phyloP scores from a whole-genome alignment of 2,797 vertebrate genomes.

The Dicrostonyx torquatus region DNA sequence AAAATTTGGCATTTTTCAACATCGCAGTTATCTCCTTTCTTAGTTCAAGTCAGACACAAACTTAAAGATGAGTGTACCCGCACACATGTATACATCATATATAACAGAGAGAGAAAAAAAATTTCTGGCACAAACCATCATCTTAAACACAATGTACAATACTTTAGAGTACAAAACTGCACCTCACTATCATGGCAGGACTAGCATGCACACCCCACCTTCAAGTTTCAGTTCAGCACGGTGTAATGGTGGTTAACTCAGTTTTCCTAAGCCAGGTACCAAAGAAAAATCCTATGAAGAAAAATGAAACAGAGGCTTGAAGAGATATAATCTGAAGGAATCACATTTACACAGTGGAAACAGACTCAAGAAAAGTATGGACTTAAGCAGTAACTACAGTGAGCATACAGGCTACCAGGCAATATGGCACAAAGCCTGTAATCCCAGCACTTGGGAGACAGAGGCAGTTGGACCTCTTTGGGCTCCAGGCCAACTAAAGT shows the following conservation, averaged over 20 bases:
- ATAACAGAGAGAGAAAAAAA: too few relatives aligned
- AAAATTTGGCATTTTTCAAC: not conserved
- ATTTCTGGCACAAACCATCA: not conserved
- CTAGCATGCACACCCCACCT: not conserved
- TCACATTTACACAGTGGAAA: conserved; percentile 49
- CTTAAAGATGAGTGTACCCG: not conserved
- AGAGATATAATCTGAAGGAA: conserved; percentile 63
- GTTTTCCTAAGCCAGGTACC: not conserved
- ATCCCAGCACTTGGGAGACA: not conserved
- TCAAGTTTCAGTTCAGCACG: not conserved
- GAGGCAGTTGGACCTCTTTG: not conserved
- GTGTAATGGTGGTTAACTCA: not conserved
- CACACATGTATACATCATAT: not conserved
- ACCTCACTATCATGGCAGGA: not conserved
- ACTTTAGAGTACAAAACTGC: not conserved
- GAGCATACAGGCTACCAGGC: not conserved
- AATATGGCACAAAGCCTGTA: not conserved
- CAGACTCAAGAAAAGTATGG: conserved; percentile 38
- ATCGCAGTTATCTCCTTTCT: not conserved
- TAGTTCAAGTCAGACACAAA: not conserved
- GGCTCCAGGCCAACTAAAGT: not conserved
- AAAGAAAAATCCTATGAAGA: not conserved
- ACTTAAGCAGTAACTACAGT: conserved; percentile 49
- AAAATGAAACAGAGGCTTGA: not conserved
- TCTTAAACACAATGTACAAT: not conserved